Conservation (phyloP, 2,888 invertebrate species). For the Neria commutata region DNA sequence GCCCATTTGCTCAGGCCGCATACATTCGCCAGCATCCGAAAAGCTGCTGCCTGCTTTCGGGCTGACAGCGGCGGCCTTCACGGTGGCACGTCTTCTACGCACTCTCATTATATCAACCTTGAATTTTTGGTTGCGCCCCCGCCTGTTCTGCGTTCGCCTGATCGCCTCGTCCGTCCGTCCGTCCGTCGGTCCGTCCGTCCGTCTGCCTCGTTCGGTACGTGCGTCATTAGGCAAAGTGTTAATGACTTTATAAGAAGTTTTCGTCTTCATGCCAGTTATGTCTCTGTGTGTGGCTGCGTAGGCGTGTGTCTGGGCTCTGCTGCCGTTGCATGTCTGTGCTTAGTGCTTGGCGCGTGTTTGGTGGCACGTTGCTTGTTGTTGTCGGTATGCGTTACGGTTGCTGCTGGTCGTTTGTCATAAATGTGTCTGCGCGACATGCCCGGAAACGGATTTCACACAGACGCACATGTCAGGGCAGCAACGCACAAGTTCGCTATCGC, state of each 20-base stretch:
- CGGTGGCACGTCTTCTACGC: not conserved
- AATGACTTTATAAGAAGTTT: constrained; percentile 34
- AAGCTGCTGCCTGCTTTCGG: too few species aligned
- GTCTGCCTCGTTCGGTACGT: constrained; percentile 5
- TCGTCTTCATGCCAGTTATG: not conserved
- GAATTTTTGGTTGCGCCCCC: too few species aligned
- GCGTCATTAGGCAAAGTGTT: constrained; percentile 25
- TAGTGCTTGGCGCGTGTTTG: too few species aligned
- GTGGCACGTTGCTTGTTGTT: not conserved
- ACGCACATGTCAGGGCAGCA: not conserved
- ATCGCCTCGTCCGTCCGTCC: not conserved
- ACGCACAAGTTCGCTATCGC: not conserved
- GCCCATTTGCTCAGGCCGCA: not conserved
- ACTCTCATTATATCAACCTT: constrained; percentile 6
- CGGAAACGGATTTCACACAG: constrained; percentile 17
- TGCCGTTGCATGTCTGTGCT: not conserved
- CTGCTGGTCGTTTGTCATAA: constrained; percentile 19
- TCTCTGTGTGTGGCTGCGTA: not conserved
- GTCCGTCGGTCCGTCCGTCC: not conserved
- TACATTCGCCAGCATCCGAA: not conserved
- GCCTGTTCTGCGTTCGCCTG: too few species aligned
- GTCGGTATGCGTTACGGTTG: not conserved
- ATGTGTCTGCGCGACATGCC: constrained; percentile 1
- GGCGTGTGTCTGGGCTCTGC: not conserved
- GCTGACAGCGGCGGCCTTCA: too few species aligned